Evolutionary conservation across 2,888 invertebrate species (phyloP).

Genomic region (Autographa gamma): DNA sequence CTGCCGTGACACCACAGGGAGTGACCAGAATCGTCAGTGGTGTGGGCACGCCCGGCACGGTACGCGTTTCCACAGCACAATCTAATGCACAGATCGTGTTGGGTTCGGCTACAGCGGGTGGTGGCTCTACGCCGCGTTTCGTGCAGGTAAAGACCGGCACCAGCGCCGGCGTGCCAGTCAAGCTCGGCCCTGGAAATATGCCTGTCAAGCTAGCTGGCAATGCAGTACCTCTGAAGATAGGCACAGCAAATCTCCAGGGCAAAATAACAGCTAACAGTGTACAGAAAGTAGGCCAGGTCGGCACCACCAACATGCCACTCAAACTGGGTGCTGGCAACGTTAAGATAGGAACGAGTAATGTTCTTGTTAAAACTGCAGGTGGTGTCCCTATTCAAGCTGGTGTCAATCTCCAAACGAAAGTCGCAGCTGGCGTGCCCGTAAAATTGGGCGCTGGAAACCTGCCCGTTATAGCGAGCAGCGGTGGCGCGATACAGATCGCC

Average conservation of each 20-base stretch:
- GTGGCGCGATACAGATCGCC: conserved; percentile 79
- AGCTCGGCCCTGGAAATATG: conserved; percentile 77
- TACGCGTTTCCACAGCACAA: conserved; percentile 81
- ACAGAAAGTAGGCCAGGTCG: conserved; percentile 75
- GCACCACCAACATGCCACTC: conserved; percentile 74
- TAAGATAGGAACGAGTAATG: conserved; percentile 84
- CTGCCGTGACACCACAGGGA: conserved; percentile 81
- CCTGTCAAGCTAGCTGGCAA: conserved; percentile 81
- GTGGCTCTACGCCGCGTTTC: conserved; percentile 76
- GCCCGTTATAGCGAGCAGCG: conserved; percentile 79
- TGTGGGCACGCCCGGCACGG: conserved; percentile 76
- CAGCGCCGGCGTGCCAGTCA: conserved; percentile 76
- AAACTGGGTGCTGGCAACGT: conserved; percentile 84
- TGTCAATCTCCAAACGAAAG: conserved; percentile 75
- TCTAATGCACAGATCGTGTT: conserved; percentile 80
- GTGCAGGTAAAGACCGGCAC: conserved; percentile 84
- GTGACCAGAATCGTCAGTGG: conserved; percentile 84
- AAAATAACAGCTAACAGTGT: conserved; percentile 77
- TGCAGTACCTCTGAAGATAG: conserved; percentile 81
- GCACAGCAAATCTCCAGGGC: conserved; percentile 80
- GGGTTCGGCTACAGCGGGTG: conserved; percentile 69
- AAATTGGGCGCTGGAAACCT: conserved; percentile 80
- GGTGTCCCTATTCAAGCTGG: conserved; percentile 80
- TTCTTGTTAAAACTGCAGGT: conserved; percentile 82
- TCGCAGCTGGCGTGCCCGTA: conserved; percentile 78